Base-by-base conservation (phyloP, 2,888 invertebrate species). In the Boloria selene region DNA sequence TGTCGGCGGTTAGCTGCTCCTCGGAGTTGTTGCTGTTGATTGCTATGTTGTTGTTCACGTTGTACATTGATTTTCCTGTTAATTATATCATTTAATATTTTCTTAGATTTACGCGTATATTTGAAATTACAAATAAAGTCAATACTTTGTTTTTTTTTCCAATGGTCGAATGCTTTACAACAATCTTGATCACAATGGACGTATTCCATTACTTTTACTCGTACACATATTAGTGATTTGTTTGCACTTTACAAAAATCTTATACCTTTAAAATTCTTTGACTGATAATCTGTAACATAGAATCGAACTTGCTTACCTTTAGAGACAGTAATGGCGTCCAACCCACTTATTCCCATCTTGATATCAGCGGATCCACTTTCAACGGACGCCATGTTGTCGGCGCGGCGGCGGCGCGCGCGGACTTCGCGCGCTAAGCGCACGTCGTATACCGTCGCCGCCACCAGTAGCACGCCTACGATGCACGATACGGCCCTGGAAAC, bases 391-490 rank as follows among this genome's bases (percentile, higher is more conserved):
- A 85, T 83, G 75, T 87, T 87, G 68, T 73, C 81, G 0, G 82
- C 84, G 74, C 86, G 87, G n/a, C 80, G 86, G 0, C 86, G 69
- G 73, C 82, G 83, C 63, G 83, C 71, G 76, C 81, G 85, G 79
- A 88, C 86, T 45, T 82, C 85, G 5, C 81, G 76, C 1, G 90
- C 82, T 31, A 88, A 80, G 55, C 93, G 93, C 77, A 95, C 85
- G 85, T 97, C 97, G 83, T 96, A 97, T 0, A 88, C 84, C 0
- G 97, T 96, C 2, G 96, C 96, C 13, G 90, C 78, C 18, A 94
- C 79, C 77, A 97, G 93, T 61, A 96, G 82, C 0, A 93, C 77
- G 0, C 90, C 79, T 0, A 91, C 82, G 2, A 81, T 38, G 65
- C 77, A 74, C 62, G 81, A 82, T 1, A 91, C 87, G 3, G 83